phyloP scores from a whole-genome alignment of 2,113 vertebrate genomes.

The Laticauda colubrina region DNA sequence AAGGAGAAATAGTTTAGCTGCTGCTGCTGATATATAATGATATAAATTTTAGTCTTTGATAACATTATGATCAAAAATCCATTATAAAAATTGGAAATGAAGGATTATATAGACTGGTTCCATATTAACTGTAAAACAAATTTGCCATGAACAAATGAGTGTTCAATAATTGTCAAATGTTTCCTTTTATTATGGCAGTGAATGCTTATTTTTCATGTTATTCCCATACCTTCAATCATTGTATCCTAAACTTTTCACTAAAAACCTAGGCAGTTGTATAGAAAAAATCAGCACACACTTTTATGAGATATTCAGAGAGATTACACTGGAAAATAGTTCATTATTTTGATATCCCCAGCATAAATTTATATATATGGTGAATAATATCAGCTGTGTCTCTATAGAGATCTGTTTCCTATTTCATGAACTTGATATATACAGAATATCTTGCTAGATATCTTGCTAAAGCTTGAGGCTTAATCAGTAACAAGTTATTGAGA shows the following conservation, averaged over 20 bases:
- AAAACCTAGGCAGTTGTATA: neutral
- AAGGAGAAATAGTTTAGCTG: neutral
- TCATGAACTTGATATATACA: neutral
- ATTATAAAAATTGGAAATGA: neutral
- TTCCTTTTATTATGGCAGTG: conserved; percentile 8
- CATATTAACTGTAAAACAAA: conserved; percentile 2
- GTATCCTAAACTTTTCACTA: neutral
- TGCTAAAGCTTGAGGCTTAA: neutral
- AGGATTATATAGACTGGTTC: neutral
- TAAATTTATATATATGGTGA: neutral
- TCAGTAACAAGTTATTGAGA: neutral
- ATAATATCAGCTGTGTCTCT: too few relatives aligned
- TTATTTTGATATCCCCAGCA: neutral
- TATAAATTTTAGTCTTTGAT: neutral
- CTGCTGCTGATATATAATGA: neutral
- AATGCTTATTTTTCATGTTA: neutral
- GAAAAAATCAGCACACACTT: neutral
- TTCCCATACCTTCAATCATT: neutral
- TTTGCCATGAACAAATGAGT: neutral
- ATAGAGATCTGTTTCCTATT: neutral
- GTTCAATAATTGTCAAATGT: neutral
- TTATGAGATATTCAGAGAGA: neutral
- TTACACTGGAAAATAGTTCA: neutral
- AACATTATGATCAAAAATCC: neutral
- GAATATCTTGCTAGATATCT: neutral